Conservation (phyloP, 2,113 vertebrate genomes). For the Phylloscopus whistleri region DNA sequence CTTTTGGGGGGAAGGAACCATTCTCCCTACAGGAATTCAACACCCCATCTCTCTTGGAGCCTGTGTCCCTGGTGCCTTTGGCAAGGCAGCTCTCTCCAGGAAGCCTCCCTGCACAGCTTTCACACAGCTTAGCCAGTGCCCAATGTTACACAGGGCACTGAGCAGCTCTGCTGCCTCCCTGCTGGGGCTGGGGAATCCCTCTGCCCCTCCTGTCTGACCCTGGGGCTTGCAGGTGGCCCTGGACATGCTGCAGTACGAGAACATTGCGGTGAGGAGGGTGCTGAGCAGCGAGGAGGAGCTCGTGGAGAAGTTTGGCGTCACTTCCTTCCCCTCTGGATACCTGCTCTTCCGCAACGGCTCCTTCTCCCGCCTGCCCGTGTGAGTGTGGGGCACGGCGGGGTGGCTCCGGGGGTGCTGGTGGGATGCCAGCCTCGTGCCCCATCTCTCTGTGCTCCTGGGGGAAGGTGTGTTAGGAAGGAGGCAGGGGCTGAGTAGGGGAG, state of each 20-base stretch:
- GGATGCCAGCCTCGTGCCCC: background rate
- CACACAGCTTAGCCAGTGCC: background rate
- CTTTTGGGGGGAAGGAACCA: too few species aligned
- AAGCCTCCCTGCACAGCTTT: background rate
- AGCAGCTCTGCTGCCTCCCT: background rate
- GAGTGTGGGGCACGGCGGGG: slow-evolving; percentile 11
- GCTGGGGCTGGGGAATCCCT: background rate
- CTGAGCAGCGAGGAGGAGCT: slow-evolving; percentile 75
- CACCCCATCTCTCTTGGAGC: background rate
- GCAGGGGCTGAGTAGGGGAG: slow-evolving; percentile 5
- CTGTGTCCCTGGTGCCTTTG: background rate
- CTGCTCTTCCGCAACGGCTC: slow-evolving; percentile 79
- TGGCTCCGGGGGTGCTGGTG: background rate
- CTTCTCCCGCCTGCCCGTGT: slow-evolving; percentile 79
- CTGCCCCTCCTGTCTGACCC: background rate
- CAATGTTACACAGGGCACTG: background rate
- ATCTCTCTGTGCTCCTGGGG: background rate
- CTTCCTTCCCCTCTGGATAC: slow-evolving; percentile 85
- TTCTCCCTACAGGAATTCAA: too few species aligned
- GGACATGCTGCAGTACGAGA: slow-evolving; percentile 88
- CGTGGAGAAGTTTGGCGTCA: slow-evolving; percentile 77
- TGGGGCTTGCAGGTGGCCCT: slow-evolving; percentile 77
- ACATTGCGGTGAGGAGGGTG: slow-evolving; percentile 83
- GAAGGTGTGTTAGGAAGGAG: slow-evolving; percentile 54
- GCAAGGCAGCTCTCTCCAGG: background rate